phyloP scores from a whole-genome alignment of 2,888 invertebrate genomes.

The Eupsilia transversa region DNA sequence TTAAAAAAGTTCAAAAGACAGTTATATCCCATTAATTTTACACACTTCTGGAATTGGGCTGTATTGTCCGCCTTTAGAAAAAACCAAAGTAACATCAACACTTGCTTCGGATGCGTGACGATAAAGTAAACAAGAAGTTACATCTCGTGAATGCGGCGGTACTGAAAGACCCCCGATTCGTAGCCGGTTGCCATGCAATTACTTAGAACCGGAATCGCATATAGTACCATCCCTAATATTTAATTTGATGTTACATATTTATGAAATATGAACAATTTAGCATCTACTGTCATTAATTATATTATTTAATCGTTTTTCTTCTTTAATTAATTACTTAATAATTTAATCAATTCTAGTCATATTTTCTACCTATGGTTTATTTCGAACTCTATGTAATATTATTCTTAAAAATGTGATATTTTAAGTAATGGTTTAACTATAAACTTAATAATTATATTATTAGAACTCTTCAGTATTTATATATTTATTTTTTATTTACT shows the following conservation, averaged over 20 bases:
- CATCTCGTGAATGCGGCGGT: neutral
- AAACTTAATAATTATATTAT: slow-evolving; percentile 60
- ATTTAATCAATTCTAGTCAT: slow-evolving; percentile 8
- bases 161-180: neutral
- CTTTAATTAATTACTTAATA: neutral
- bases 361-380: slow-evolving; percentile 46
- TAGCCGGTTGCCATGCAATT: neutral
- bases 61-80: neutral
- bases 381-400: slow-evolving; percentile 68
- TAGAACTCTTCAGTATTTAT: slow-evolving; percentile 63
- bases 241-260: neutral
- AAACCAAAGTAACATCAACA: neutral
- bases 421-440: slow-evolving; percentile 77
- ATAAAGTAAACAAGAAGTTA: neutral
- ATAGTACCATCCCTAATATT: neutral
- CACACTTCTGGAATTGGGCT: neutral
- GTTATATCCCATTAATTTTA: neutral
- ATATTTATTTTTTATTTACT: slow-evolving; percentile 35
- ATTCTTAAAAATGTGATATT: slow-evolving; percentile 86
- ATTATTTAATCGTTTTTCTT: neutral
- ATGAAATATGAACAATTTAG: neutral
- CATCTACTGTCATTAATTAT: neutral
- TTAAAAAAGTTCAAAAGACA: neutral
- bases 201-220: neutral
- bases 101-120: neutral